phyloP scores from a whole-genome alignment of 2,888 invertebrate genomes.

The Andrena chrysosceles region DNA sequence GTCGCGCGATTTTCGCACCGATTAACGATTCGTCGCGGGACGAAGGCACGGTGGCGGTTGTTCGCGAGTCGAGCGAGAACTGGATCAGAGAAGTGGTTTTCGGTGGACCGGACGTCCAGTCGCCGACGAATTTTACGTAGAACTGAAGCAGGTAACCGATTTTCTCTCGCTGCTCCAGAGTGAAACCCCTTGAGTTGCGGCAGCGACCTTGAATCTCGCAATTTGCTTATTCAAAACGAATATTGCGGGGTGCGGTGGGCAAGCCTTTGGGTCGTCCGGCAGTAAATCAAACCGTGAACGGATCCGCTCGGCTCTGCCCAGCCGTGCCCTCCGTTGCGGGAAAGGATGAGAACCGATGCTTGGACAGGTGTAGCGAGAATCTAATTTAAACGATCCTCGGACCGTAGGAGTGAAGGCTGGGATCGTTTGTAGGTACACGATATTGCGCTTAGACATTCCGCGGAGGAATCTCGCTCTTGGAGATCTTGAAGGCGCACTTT shows the following conservation, averaged over 20 bases:
- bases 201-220: slow-evolving; percentile 82
- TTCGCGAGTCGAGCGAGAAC: not conserved
- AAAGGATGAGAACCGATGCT: slow-evolving; percentile 47
- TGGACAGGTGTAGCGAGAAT: slow-evolving; percentile 54
- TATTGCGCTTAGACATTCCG: slow-evolving; percentile 16
- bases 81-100: not conserved
- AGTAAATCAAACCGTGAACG: slow-evolving; percentile 80
- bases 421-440: slow-evolving; percentile 24
- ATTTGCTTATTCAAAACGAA: slow-evolving; percentile 76
- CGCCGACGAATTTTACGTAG: slow-evolving; percentile 76
- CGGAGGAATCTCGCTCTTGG: slow-evolving; percentile 6
- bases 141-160: slow-evolving; percentile 80
- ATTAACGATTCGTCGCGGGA: not conserved
- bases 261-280: slow-evolving; percentile 69
- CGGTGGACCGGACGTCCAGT: slow-evolving; percentile 66
- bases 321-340: not conserved
- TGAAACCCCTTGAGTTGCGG: slow-evolving; percentile 66
- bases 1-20: slow-evolving; percentile 28
- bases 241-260: slow-evolving; percentile 61
- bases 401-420: slow-evolving; percentile 13
- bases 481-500: slow-evolving; percentile 5
- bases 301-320: slow-evolving; percentile 38
- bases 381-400: slow-evolving; percentile 46
- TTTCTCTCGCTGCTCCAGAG: slow-evolving; percentile 33
- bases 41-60: not conserved